Evolutionary conservation across 92 coral and sea anemone species (phyloP), one percentile per base, ranked within the genome.

Genomic region (Porites evermanni): DNA sequence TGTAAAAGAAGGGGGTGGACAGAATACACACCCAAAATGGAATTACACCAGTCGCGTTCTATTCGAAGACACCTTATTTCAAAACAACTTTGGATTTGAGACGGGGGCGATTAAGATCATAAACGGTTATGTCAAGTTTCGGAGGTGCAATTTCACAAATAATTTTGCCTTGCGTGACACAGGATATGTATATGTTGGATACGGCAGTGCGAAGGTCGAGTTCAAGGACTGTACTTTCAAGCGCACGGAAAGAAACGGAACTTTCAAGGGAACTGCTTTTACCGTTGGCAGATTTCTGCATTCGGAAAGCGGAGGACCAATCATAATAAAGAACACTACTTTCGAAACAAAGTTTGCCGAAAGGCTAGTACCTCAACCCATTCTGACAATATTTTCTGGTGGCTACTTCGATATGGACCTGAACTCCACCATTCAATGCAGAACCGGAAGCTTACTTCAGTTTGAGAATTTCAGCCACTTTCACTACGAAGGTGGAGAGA

Each of bases 71-170:
- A 88, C 66, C 29, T 69, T 66, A 26, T 72, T 74, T 82, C 18
- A 65, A 64, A 67, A 82, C 20, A 88, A 81, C 76, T 66, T 38
- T 21, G 86, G 82, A 8, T 13, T 10, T 12, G 66, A 24, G 18
- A 50, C 91, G 4, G 91, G 91, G 4, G 91, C 87, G 8, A 75
- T 88, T 9, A 59, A 73, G 12, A 81, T 88, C 78, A 64, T 73
- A 19, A 85, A 85, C 17, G 75, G 87, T 50, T 44, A 20, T 23
- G 26, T 75, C n/a, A 24, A 38, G 60, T 78, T 88, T 63, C 66
- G 21, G 3, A 88, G 79, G 20, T 81, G 91, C 73, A 74, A 53
- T 58, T 75, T 88, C 60, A 64, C 38, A n/a, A 59, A 74, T 52
- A 88, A 88, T 63, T 81, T 64, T 74, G 82, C 82, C 23, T 12